These are phyloP conservation scores for Oscheius sp. DNA, from an alignment of 2,888 invertebrate species.

Conservation along the genomic window DNA sequence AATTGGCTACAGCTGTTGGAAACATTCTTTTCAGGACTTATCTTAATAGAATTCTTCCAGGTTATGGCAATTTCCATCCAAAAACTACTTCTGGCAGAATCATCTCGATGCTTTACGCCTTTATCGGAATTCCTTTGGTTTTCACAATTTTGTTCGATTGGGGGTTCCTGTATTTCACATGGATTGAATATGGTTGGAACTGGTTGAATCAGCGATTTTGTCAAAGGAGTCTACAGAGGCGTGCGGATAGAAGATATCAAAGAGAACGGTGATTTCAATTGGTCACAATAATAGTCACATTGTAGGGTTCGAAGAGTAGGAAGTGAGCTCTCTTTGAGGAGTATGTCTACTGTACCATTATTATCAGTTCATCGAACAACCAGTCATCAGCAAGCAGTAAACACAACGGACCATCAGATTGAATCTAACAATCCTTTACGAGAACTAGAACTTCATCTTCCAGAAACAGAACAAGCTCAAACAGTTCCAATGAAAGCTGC, in stretches of 20 bases:
- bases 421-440: slow-evolving; percentile 51
- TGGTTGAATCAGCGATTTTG: slow-evolving; percentile 55
- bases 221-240: slow-evolving; percentile 52
- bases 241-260: slow-evolving; percentile 41
- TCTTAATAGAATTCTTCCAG: slow-evolving; percentile 32
- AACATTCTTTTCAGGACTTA: not conserved
- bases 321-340: slow-evolving; percentile 49
- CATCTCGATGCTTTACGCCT: slow-evolving; percentile 60
- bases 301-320: slow-evolving; percentile 53
- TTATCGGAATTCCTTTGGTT: slow-evolving; percentile 57
- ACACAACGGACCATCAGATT: slow-evolving; percentile 53
- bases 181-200: slow-evolving; percentile 59
- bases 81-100: slow-evolving; percentile 52
- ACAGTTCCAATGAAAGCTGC: slow-evolving; percentile 60
- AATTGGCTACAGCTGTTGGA: not conserved
- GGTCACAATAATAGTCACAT: not conserved
- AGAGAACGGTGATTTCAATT: slow-evolving; percentile 35
- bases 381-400: slow-evolving; percentile 33
- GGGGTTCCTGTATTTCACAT: slow-evolving; percentile 60
- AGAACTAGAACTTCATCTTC: slow-evolving; percentile 45
- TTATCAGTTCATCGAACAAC: slow-evolving; percentile 44
- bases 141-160: slow-evolving; percentile 59
- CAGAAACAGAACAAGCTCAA: slow-evolving; percentile 52
- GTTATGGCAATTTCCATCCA: slow-evolving; percentile 59
- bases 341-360: slow-evolving; percentile 46